Evolutionary conservation across 2,113 vertebrate genomes (phyloP).

Genomic region (Hippolais icterina): DNA sequence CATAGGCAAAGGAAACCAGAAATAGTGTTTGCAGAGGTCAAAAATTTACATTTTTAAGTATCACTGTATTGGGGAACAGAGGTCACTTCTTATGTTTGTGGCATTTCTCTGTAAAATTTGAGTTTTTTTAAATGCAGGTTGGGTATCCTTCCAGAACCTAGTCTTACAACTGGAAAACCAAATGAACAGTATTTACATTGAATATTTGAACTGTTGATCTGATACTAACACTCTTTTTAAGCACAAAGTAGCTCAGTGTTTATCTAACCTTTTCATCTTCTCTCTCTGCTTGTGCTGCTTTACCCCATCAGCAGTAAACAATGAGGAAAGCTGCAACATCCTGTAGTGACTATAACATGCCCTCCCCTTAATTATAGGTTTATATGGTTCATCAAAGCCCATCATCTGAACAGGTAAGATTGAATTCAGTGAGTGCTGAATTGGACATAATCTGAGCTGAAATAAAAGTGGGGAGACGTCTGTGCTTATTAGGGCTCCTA

Average conservation of each 20-base stretch:
- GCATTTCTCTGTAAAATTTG: neutral
- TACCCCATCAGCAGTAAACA: neutral
- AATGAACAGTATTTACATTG: conserved; percentile 7
- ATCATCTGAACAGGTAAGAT: conserved; percentile 39
- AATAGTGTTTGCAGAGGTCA: neutral
- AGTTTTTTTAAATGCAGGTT: neutral
- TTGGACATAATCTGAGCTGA: neutral
- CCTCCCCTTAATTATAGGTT: conserved; percentile 58
- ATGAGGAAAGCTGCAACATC: neutral
- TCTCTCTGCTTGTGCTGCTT: neutral
- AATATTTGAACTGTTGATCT: neutral
- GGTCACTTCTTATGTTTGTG: neutral
- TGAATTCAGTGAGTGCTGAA: conserved; percentile 40
- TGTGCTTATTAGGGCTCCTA: conserved; percentile 62
- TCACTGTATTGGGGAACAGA: neutral
- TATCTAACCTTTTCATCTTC: conserved; percentile 50
- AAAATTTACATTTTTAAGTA: neutral
- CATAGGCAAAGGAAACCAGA: neutral
- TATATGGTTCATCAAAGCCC: conserved; percentile 51
- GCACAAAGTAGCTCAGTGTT: conserved; percentile 28
- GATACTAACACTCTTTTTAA: neutral
- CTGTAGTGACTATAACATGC: conserved; percentile 35
- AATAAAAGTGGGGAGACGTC: conserved; percentile 64
- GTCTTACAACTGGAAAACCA: neutral
- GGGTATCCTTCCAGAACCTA: neutral